Conservation (phyloP, 2,888 invertebrate genomes). For the Drosophila mimetica region DNA sequence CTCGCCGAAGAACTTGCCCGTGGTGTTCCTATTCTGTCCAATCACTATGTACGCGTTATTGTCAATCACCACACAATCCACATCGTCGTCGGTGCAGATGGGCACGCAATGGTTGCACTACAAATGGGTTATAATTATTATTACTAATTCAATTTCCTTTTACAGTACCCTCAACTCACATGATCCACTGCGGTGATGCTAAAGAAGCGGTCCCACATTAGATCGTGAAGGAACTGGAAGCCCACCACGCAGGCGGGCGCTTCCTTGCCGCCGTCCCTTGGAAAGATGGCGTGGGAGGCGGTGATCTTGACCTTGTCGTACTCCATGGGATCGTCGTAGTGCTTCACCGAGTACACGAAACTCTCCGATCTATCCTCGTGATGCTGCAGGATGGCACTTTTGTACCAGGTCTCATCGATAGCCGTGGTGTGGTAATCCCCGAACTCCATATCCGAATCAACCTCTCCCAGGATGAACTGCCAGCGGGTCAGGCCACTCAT, state of each 20-base stretch:
- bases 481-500: slow-evolving; percentile 95
- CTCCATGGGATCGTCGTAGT: slow-evolving; percentile 84
- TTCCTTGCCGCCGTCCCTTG: slow-evolving; percentile 89
- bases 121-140: no score
- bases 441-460: slow-evolving; percentile 87
- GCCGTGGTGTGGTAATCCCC: slow-evolving; percentile 91
- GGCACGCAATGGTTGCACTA: slow-evolving; percentile 85
- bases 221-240: slow-evolving; percentile 91
- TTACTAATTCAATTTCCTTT: no score
- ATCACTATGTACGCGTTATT: slow-evolving; percentile 95
- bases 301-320: slow-evolving; percentile 89
- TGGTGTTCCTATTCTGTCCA: slow-evolving; percentile 87
- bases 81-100: slow-evolving; percentile 87
- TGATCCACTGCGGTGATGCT: slow-evolving; percentile 87
- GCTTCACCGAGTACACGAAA: slow-evolving; percentile 91
- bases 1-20: slow-evolving; percentile 94
- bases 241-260: slow-evolving; percentile 96
- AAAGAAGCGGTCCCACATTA: slow-evolving; percentile 89
- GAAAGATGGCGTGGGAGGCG: slow-evolving; percentile 93
- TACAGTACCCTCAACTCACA: slow-evolving; percentile 77
- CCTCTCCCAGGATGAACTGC: slow-evolving; percentile 90
- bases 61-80: slow-evolving; percentile 95
- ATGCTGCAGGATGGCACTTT: slow-evolving; percentile 94
- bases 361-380: slow-evolving; percentile 89
- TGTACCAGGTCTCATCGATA: slow-evolving; percentile 96